These are phyloP conservation scores for Ibycter americanus DNA, from an alignment of 2,797 vertebrate genomes.

Conservation along the genomic window DNA sequence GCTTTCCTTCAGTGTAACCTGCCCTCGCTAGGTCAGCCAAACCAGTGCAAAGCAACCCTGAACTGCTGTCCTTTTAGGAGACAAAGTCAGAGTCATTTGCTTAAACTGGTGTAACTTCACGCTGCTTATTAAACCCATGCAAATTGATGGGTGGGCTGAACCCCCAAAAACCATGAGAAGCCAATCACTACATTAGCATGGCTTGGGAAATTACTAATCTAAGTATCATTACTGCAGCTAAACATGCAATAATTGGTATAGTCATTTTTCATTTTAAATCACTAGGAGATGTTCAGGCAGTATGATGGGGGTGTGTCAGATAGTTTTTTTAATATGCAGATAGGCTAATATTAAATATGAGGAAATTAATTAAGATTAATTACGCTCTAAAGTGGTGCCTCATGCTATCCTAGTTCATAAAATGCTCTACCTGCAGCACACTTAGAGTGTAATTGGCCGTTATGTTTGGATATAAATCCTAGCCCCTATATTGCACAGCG, in stretches of 20 bases:
- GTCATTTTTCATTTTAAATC: slow-evolving; percentile 59
- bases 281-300: slow-evolving; percentile 35
- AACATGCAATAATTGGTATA: slow-evolving; percentile 46
- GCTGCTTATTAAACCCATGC: background rate
- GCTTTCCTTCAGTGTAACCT: background rate
- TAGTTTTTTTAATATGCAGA: slow-evolving; percentile 47
- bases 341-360: slow-evolving; percentile 54
- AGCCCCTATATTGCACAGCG: background rate
- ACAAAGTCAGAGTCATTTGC: background rate
- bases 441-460: slow-evolving; percentile 4
- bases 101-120: background rate
- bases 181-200: background rate
- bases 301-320: slow-evolving; percentile 49
- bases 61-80: background rate
- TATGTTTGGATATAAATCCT: background rate
- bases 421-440: slow-evolving; percentile 30
- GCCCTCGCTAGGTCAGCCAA: background rate
- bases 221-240: slow-evolving; percentile 46
- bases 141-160: background rate
- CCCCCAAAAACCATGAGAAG: slow-evolving; percentile 14
- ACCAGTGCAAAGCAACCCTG: background rate
- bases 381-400: background rate
- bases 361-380: slow-evolving; percentile 65
- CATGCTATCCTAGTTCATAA: slow-evolving; percentile 5
- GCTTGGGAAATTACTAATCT: slow-evolving; percentile 23